Evolutionary conservation across 2,797 vertebrate species (phyloP).

Genomic region (Artibeus lituratus): DNA sequence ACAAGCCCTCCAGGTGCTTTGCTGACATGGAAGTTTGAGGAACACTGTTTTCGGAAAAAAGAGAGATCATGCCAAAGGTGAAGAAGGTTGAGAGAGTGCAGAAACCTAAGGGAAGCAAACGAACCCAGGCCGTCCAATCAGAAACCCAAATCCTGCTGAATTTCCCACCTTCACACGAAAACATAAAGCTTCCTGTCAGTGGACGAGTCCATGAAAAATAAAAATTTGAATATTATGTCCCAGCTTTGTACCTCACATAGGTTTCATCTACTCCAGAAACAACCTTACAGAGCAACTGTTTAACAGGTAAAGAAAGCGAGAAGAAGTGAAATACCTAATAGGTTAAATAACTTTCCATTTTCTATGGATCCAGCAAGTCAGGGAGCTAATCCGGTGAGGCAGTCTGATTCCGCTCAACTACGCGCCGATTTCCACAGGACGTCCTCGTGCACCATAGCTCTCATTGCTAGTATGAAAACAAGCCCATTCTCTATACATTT

Average conservation of each 20-base stretch:
- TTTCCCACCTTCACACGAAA: neutral
- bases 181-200: neutral
- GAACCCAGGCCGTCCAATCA: neutral
- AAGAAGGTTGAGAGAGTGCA: neutral
- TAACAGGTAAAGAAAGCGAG: neutral
- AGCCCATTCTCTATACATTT: neutral
- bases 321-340: neutral
- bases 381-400: neutral
- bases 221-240: neutral
- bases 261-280: neutral
- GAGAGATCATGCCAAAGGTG: neutral
- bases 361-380: neutral
- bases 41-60: neutral
- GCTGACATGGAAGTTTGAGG: neutral
- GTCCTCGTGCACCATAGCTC: neutral
- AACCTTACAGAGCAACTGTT: neutral
- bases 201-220: neutral
- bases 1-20: neutral
- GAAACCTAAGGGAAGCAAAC: neutral
- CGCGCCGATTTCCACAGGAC: neutral
- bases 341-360: neutral
- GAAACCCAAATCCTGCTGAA: neutral
- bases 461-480: neutral
- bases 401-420: neutral
- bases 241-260: neutral